Evolutionary conservation across 2,888 invertebrate species (phyloP), one percentile per base, ranked within the genome.

Genomic region (Hecatera dysodea): DNA sequence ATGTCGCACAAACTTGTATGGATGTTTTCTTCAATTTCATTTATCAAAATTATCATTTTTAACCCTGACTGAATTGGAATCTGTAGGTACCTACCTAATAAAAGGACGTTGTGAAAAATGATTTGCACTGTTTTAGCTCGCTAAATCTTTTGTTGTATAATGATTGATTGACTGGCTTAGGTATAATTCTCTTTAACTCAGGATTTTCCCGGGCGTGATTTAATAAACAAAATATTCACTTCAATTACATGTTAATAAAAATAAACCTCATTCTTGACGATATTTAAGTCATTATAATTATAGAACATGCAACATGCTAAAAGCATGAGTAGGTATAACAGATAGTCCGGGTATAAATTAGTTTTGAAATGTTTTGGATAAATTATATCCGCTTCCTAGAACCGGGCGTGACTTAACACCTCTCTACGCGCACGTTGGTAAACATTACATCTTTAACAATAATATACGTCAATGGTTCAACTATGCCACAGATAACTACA

Each of bases 381-480:
- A 80, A 77, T 76, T 80, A 84, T 74, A 69, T 76, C 80, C 74
- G 72, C 63, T 84, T 86, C 86, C 80, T 78, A 83, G 85, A 87
- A 86, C 67, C 55, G 39, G 69, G 78, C 80, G 70, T 78, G 84
- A 83, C 78, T 80, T 82, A 80, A 80, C 73, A 80, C 80, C 71
- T 71, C 63, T 67, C 75, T 70, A 72, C 72, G 46, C 36, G 62
- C 53, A 67, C 59, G 75, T 78, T 71, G 66, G 81, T 86, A 85
- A 86, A 85, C 86, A 86, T 76, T 67, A 56, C 65, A 79, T 77
- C 79, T 81, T 84, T 78, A 69, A 61, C 72, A 77, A 81, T 73
- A 78, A 69, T 62, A 65, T 57, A 78, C 77, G 66, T 75, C 80
- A 81, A 29, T 62, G 55, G 62, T 62, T 75, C 59, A 62, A 72